Evolutionary conservation across 1,140 invertebrate species (phyloP), one percentile per base, ranked within the genome.

Genomic region (Musca vetustissima): DNA sequence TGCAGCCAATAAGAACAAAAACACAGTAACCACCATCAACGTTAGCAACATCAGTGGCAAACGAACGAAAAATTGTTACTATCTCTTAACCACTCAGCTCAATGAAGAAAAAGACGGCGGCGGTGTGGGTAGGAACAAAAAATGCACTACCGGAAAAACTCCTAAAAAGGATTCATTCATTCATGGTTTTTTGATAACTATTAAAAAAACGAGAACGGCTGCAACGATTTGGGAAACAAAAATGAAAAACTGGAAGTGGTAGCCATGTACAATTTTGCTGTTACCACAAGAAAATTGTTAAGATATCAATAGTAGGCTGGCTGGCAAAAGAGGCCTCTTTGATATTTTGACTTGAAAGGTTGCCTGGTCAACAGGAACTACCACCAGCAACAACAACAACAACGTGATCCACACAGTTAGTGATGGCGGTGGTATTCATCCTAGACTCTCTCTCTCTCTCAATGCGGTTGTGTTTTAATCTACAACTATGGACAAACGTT

Each of bases 111-210:
- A 50, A 50, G 19, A 19, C n/a, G n/a, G 19, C 47, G 14, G 4
- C n/a, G 3, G 11, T 6, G 19, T 4, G 49, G 4, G n/a, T n/a
- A n/a, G n/a, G n/a, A n/a, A n/a, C n/a, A 19, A 50, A 50, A 50
- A 50, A 50, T 21, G n/a, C 49, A 50, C n/a, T 50, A 43, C 19
- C n/a, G 49, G n/a, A 50, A 21, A 17, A 50, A 50, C n/a, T 28
- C 28, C 57, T 61, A 61, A 61, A 61, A 61, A 61, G 57, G 57
- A 61, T 61, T 59, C 49, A 52, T 19, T 22, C 55, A 59, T 59
- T 36, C 57, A 61, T 61, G 36, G 57, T 28, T 59, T n/a, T n/a
- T 59, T 59, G 55, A 61, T 61, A 61, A 55, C 25, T 9, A n/a
- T n/a, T n/a, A n/a, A n/a, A n/a, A n/a, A 17, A 59, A 59, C n/a